These are phyloP conservation scores for Tragelaphus scriptus DNA, from an alignment of 2,113 vertebrate species.

Conservation along the genomic window DNA sequence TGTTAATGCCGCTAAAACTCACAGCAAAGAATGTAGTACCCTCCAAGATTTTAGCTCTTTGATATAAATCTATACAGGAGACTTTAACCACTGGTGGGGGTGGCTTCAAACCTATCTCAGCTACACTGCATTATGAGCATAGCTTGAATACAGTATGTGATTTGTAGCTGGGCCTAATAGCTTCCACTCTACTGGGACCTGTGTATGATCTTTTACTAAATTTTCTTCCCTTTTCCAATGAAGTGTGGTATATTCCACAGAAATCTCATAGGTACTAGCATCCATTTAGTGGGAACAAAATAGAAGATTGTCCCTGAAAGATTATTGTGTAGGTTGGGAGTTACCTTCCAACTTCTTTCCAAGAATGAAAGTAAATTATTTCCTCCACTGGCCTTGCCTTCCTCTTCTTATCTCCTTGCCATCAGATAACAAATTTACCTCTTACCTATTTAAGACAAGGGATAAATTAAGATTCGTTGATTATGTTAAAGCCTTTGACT, in stretches of 20 bases:
- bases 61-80: background rate
- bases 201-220: background rate
- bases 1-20: background rate
- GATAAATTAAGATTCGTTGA: background rate
- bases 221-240: background rate
- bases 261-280: background rate
- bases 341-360: background rate
- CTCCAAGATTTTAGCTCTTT: background rate
- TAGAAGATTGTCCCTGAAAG: background rate
- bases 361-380: background rate
- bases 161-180: background rate
- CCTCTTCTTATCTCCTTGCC: background rate
- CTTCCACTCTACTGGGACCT: background rate
- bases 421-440: background rate
- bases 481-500: background rate
- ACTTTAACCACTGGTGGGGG: background rate
- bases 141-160: background rate
- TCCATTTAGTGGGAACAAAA: background rate
- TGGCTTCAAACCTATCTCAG: background rate
- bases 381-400: background rate
- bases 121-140: background rate
- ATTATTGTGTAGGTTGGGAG: background rate
- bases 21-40: background rate
- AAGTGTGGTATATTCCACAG: background rate
- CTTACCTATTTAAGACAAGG: background rate